These are phyloP conservation scores for Invenusta paracnida DNA, from an alignment of 2,888 invertebrate species.

Conservation along the genomic window DNA sequence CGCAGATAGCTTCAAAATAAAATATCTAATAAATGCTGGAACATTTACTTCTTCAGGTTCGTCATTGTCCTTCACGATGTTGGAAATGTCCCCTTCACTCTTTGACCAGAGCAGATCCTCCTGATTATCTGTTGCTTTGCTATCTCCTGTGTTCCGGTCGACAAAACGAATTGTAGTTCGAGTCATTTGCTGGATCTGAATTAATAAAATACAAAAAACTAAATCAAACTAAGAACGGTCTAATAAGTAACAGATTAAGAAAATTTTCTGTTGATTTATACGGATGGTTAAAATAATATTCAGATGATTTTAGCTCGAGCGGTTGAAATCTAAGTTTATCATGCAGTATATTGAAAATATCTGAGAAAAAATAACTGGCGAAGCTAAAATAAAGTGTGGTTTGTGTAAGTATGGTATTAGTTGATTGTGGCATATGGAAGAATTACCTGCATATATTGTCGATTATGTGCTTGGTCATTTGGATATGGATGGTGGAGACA, in stretches of 20 bases:
- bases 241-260: neutral
- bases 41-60: neutral
- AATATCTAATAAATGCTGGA: neutral
- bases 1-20: neutral
- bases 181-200: neutral
- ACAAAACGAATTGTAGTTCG: slow-evolving; percentile 7
- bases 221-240: neutral
- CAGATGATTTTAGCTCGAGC: too few species aligned
- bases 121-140: neutral
- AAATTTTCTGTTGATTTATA: too few species aligned
- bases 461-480: neutral
- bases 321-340: too few species aligned
- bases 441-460: neutral
- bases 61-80: neutral
- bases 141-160: neutral
- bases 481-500: neutral
- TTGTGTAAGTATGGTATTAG: neutral
- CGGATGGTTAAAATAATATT: neutral
- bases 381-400: neutral
- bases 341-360: too few species aligned
- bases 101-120: neutral
- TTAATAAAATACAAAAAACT: neutral
- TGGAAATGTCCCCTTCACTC: neutral
- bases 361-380: too few species aligned
- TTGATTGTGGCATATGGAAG: slow-evolving; percentile 13